phyloP scores from a whole-genome alignment of 2,113 vertebrate genomes.

The Pavo muticus region DNA sequence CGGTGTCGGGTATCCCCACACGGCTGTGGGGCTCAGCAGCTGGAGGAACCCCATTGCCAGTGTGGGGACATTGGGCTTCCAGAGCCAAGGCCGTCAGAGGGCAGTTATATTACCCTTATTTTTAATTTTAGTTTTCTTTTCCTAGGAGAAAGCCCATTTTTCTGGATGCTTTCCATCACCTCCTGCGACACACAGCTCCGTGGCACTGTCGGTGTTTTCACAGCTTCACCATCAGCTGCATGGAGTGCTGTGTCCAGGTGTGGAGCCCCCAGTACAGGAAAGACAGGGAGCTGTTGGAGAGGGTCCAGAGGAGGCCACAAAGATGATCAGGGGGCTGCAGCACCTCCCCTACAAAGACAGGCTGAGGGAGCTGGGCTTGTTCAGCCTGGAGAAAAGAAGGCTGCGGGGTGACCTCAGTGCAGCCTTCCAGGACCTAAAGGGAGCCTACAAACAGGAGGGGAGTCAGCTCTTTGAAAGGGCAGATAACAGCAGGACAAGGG shows the following conservation, averaged over 20 bases:
- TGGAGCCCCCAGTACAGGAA: no score
- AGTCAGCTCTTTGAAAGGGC: no score
- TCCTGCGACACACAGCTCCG: neutral
- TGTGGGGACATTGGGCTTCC: neutral
- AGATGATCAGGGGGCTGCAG: no score
- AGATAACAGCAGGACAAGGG: no score
- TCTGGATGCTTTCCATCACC: neutral
- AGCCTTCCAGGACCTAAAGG: no score
- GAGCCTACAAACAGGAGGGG: no score
- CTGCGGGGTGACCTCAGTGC: no score
- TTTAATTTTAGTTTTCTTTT: neutral
- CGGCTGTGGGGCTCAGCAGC: neutral
- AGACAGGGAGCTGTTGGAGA: no score
- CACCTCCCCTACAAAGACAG: no score
- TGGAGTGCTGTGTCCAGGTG: neutral
- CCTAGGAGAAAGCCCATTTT: neutral
- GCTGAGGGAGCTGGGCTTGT: no score
- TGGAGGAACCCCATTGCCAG: neutral
- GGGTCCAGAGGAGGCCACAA: no score
- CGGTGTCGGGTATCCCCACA: neutral
- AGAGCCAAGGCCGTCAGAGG: neutral
- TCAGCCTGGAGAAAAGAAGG: no score
- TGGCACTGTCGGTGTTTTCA: neutral
- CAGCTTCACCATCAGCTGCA: neutral
- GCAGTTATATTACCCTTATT: neutral